phyloP scores from a whole-genome alignment of 2,113 vertebrate species.

The Arenaria interpres region DNA sequence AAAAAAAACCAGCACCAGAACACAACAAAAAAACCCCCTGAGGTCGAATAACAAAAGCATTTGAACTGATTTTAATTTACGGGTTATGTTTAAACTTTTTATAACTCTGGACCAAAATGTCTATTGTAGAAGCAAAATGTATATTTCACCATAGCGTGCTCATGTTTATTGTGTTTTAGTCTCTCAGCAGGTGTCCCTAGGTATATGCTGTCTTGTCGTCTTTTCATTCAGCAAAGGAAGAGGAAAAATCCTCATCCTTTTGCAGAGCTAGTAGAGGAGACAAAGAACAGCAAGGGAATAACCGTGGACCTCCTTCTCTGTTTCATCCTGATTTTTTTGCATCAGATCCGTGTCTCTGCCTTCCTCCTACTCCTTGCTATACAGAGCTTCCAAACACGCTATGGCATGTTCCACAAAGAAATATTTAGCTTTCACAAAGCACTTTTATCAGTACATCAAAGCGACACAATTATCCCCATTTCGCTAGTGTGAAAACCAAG shows the following conservation, averaged over 20 bases:
- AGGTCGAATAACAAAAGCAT: not conserved
- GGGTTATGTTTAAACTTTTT: slow-evolving; percentile 12
- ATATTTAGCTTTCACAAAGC: slow-evolving; percentile 13
- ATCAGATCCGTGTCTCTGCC: not conserved
- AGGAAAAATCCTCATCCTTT: not conserved
- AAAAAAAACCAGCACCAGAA: not conserved
- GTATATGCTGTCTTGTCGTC: not conserved
- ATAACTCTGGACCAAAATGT: slow-evolving; percentile 22
- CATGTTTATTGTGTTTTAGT: slow-evolving; percentile 34
- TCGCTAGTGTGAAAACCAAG: not conserved
- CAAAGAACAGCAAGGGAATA: slow-evolving; percentile 4
- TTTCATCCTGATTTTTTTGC: not conserved
- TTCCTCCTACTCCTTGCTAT: not conserved
- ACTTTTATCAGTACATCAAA: slow-evolving; percentile 24
- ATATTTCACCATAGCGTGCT: not conserved
- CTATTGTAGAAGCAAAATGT: slow-evolving; percentile 4
- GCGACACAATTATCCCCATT: not conserved
- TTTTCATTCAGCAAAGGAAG: not conserved
- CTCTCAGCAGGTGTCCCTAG: not conserved
- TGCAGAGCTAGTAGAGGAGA: not conserved
- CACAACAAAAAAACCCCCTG: not conserved
- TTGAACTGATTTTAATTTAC: slow-evolving; percentile 41
- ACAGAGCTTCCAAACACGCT: not conserved
- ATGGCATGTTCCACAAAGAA: not conserved
- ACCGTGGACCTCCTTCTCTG: not conserved